phyloP scores from a whole-genome alignment of 2,797 vertebrate species.

The Florisuga fusca region DNA sequence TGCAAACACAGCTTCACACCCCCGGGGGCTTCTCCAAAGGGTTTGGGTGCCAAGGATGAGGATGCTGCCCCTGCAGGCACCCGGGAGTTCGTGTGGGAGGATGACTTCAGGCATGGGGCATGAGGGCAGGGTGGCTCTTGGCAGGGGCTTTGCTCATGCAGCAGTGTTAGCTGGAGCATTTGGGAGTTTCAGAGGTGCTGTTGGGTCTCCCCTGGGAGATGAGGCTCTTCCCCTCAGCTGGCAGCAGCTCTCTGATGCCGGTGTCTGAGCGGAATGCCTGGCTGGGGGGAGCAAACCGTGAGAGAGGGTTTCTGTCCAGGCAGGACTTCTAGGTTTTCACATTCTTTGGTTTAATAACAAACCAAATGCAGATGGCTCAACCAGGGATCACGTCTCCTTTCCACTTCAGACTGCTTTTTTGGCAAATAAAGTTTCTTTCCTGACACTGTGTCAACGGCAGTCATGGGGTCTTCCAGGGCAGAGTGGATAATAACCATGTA shows the following conservation, averaged over 20 bases:
- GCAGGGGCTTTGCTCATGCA: rapidly evolving
- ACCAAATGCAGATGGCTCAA: background rate
- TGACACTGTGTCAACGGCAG: background rate
- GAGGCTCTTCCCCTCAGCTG: background rate
- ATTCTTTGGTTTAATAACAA: constrained; percentile 41
- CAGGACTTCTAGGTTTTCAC: constrained; percentile 12
- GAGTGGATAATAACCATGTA: background rate
- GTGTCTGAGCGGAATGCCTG: rapidly evolving
- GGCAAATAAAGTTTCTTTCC: background rate
- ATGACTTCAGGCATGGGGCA: rapidly evolving
- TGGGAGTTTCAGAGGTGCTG: rapidly evolving
- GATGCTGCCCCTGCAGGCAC: background rate
- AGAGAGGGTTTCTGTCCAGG: background rate
- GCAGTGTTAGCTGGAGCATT: rapidly evolving
- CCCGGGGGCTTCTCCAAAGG: background rate
- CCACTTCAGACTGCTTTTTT: background rate
- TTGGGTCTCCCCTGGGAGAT: rapidly evolving
- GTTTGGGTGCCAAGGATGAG: background rate
- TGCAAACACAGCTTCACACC: background rate
- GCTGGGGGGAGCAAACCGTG: background rate
- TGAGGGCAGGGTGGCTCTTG: background rate
- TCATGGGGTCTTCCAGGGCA: background rate
- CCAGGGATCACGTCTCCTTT: background rate
- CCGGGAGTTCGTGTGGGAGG: rapidly evolving
- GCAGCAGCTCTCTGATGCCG: rapidly evolving